phyloP scores from a whole-genome alignment of 1,140 invertebrate genomes.

The Drosophila sproati region DNA sequence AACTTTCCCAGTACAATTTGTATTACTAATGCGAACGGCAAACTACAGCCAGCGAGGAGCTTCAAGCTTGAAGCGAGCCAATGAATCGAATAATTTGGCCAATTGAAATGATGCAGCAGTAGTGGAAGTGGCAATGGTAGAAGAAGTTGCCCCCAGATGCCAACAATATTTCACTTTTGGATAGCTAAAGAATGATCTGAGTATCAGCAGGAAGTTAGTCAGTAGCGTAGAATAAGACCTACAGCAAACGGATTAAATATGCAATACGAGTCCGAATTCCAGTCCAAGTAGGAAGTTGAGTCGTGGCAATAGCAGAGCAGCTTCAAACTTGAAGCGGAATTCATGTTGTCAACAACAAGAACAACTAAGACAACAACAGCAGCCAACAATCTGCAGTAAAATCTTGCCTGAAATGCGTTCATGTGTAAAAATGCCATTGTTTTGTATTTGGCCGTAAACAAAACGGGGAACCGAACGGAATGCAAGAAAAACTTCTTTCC shows the following conservation, averaged over 20 bases:
- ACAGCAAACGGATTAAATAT: slow-evolving; percentile 67
- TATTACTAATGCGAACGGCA: slow-evolving; percentile 66
- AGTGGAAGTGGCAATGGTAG: slow-evolving; percentile 1
- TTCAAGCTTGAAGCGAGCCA: slow-evolving; percentile 44
- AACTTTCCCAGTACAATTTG: slow-evolving; percentile 66
- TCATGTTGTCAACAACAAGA: slow-evolving; percentile 45
- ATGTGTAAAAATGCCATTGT: slow-evolving; percentile 79
- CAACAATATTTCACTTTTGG: slow-evolving; percentile 72
- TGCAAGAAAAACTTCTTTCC: slow-evolving; percentile 41
- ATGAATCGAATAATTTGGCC: slow-evolving; percentile 77
- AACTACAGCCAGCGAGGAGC: slow-evolving; percentile 49
- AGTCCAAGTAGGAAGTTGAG: slow-evolving; percentile 27
- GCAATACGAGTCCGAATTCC: slow-evolving; percentile 55
- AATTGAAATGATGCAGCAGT: slow-evolving; percentile 63
- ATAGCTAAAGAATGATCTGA: slow-evolving; percentile 17
- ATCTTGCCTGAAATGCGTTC: slow-evolving; percentile 68
- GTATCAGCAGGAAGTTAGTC: slow-evolving; percentile 6
- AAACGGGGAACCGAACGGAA: slow-evolving; percentile 57
- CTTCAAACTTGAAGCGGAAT: slow-evolving; percentile 48
- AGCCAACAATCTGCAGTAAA: slow-evolving; percentile 7
- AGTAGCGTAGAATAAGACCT: slow-evolving; percentile 8
- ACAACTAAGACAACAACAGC: slow-evolving; percentile 29
- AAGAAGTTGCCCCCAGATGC: slow-evolving; percentile 53
- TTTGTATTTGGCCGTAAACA: slow-evolving; percentile 76
- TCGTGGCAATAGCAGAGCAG: slow-evolving; percentile 19